Base-by-base conservation (phyloP, 2,888 invertebrate species). In the Lagria hirta region DNA sequence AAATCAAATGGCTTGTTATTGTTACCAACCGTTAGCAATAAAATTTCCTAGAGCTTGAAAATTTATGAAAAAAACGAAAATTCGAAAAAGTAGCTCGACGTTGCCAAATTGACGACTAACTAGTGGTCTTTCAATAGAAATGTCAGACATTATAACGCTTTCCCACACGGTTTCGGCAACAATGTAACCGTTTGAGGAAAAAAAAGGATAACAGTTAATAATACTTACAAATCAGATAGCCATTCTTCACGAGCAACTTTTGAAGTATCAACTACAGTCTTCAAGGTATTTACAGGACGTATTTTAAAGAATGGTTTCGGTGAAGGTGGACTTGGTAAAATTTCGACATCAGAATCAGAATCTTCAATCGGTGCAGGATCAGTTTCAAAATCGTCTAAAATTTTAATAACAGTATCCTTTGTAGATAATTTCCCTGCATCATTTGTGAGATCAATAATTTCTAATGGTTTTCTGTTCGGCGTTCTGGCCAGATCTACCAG, bases 211-310 rank as follows among this genome's bases (percentile, higher is more conserved):
- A n/a, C n/a, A n/a, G n/a, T 7, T 20, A 34, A 40, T 16, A 15
- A 10, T 48, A 69, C 70, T 69, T 64, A 71, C 69, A 79, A 59
- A 50, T 77, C 74, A 2, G 66, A 49, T 4, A 83, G 62, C 81
- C 81, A 84, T 45, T 77, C 72, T 0, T 65, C 61, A 10, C 76
- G 75, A 3, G 76, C 72, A 5, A 76, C 63, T 0, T 74, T 72
- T 11, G 71, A 73, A 13, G 76, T 73, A 55, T 73, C 77, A n/a
- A 77, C 70, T 10, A 78, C 74, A 14, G 77, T 78, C 55, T 76
- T 75, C 12, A 84, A 68, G 15, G 81, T 74, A 61, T 84, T 84
- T 3, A 71, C 55, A 10, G 65, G 65, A 16, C 64, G 65, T 2
- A 71, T 64, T 49, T 61, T 60, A 48, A 71, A 61, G 50, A 70